Conservation (phyloP, 2,113 vertebrate species). For the Rhea americana region DNA sequence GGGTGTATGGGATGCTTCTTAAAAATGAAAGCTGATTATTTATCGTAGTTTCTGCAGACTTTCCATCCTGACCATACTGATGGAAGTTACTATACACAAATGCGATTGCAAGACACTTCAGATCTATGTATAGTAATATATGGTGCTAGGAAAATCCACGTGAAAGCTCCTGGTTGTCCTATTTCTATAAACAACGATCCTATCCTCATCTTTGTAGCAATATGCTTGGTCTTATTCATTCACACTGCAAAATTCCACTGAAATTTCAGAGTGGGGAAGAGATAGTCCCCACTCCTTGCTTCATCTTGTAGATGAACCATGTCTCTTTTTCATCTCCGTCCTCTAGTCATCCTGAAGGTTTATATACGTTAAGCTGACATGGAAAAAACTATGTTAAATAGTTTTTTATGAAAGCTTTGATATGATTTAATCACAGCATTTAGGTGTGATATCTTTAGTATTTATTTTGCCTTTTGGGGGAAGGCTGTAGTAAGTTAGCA, state of each 20-base stretch:
- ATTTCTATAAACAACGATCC: not conserved
- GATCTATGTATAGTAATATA: not conserved
- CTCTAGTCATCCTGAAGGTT: not conserved
- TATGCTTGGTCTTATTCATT: not conserved
- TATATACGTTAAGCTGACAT: not conserved
- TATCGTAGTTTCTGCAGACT: not conserved
- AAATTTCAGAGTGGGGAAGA: not conserved
- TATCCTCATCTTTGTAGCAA: accelerated
- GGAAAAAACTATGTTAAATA: not conserved
- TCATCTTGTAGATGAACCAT: not conserved
- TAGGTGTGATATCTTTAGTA: not conserved
- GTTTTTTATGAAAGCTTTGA: not conserved
- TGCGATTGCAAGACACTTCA: not conserved
- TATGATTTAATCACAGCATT: not conserved
- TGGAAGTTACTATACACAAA: not conserved
- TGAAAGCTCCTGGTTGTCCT: not conserved
- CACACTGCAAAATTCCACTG: not conserved
- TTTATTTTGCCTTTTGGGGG: not conserved
- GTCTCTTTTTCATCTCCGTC: not conserved
- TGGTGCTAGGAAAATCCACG: not conserved
- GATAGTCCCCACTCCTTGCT: not conserved
- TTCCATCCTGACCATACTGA: not conserved
- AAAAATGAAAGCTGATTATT: not conserved
- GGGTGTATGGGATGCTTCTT: not conserved
- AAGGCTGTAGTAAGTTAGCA: not conserved